phyloP scores from a whole-genome alignment of 2,113 vertebrate genomes.

The Pholis gunnellus region DNA sequence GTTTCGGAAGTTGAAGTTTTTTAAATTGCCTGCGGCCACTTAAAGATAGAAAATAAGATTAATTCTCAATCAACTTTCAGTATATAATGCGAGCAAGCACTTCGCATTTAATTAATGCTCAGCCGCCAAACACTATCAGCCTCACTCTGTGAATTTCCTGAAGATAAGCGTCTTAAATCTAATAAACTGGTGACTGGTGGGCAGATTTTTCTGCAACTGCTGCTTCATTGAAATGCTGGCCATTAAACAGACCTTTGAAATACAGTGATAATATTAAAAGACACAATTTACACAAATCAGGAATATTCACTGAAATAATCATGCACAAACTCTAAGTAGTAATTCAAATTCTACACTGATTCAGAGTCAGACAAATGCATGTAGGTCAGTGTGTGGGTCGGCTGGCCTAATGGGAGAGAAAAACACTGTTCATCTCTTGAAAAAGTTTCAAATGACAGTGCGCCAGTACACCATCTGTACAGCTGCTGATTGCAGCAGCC shows the following conservation, averaged over 20 bases:
- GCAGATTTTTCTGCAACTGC: not conserved
- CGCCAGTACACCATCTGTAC: conserved; percentile 67
- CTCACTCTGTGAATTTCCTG: conserved; percentile 8
- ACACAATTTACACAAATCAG: not conserved
- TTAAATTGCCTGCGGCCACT: not conserved
- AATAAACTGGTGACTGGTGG: not conserved
- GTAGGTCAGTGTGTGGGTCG: conserved; percentile 32
- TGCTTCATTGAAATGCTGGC: not conserved
- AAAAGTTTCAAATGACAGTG: conserved; percentile 58
- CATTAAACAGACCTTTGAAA: not conserved
- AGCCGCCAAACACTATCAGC: conserved; percentile 13
- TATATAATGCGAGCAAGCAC: not conserved
- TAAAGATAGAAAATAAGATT: conserved; percentile 10
- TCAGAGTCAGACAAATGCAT: conserved; percentile 31
- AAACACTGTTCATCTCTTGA: conserved; percentile 47
- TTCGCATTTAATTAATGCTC: conserved; percentile 11
- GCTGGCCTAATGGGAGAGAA: conserved; percentile 26
- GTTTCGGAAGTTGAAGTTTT: not conserved
- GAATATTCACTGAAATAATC: conserved; percentile 11
- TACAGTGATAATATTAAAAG: not conserved
- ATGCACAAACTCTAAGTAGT: not conserved
- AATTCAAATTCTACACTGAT: not conserved
- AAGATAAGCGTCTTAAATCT: conserved; percentile 4
- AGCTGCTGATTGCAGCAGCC: conserved; percentile 53
- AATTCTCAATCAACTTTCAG: not conserved